Evolutionary conservation across 1,140 invertebrate species (phyloP).

Genomic region (Chymomyza costata): DNA sequence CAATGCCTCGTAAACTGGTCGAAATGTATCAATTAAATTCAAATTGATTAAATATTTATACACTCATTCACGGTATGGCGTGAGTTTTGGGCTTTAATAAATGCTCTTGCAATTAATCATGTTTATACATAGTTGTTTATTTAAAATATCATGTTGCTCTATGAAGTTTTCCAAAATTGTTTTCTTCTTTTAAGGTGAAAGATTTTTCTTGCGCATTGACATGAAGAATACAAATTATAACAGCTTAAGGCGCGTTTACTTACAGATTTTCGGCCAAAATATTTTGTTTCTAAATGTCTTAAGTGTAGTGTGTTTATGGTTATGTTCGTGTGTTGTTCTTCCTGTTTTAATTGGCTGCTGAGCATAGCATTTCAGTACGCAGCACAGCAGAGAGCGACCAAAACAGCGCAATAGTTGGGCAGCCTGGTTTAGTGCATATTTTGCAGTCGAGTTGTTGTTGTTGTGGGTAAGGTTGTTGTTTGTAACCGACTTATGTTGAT

Average conservation of each 20-base stretch:
- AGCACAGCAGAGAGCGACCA: slow-evolving; percentile 15
- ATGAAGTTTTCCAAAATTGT: slow-evolving; percentile 38
- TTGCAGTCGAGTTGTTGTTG: slow-evolving; percentile 10
- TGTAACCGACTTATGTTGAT: neutral
- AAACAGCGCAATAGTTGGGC: neutral
- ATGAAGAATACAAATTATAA: too few relatives aligned
- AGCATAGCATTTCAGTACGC: slow-evolving; percentile 11
- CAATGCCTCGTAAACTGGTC: too few relatives aligned
- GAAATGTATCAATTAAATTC: too few relatives aligned
- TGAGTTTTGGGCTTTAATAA: too few relatives aligned
- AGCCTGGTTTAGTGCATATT: neutral
- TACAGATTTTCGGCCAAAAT: neutral
- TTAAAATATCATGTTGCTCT: slow-evolving; percentile 68
- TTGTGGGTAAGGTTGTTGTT: slow-evolving; percentile 17
- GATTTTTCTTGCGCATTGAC: too few relatives aligned
- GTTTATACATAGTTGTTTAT: slow-evolving; percentile 60
- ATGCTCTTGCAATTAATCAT: slow-evolving; percentile 12
- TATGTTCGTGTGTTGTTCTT: slow-evolving; percentile 15
- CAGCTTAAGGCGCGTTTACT: too few relatives aligned
- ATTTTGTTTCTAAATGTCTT: neutral
- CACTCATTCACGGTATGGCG: too few relatives aligned
- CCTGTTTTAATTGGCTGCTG: slow-evolving; percentile 23
- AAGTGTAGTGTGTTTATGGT: neutral
- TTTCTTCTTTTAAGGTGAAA: too few relatives aligned
- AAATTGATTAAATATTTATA: too few relatives aligned